Percentiles rank a stretch among this genome's conserved stretches.
phyloP scores from a whole-genome alignment of 2,888 invertebrate species.

The Deroplatys truncata region DNA sequence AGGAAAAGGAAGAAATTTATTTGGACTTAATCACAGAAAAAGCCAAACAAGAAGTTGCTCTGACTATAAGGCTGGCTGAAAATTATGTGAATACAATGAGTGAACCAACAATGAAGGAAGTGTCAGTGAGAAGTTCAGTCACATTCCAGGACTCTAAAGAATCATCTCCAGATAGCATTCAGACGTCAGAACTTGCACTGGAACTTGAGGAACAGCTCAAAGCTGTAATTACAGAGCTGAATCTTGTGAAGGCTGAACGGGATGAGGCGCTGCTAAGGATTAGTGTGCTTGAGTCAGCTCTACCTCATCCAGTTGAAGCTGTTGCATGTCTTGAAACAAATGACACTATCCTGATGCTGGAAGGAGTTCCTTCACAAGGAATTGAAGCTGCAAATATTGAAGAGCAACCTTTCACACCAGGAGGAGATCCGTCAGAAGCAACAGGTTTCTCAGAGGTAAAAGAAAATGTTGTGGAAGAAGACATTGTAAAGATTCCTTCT shows the following conservation, averaged over 20 bases:
- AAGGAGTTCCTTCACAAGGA: neutral
- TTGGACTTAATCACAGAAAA: slow-evolving; percentile 22
- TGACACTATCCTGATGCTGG: neutral
- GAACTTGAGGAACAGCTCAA: neutral
- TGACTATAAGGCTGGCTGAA: slow-evolving; percentile 39
- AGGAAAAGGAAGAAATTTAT: slow-evolving; percentile 37
- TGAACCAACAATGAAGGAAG: slow-evolving; percentile 3
- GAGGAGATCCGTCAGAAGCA: neutral
- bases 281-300: neutral
- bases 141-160: neutral
- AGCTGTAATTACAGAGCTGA: neutral
- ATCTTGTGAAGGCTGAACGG: slow-evolving; percentile 48
- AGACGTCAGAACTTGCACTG: neutral
- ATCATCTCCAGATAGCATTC: neutral
- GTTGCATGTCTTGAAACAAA: neutral
- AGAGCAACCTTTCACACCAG: neutral
- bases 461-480: slow-evolving; percentile 45
- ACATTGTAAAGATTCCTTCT: neutral
- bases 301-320: neutral
- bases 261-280: slow-evolving; percentile 47
- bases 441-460: neutral
- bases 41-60: slow-evolving; percentile 40
- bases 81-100: slow-evolving; percentile 24
- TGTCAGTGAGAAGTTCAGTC: neutral
- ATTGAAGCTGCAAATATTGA: neutral